phyloP scores from a whole-genome alignment of 1,140 invertebrate genomes.

The Doryteuthis pealeii region DNA sequence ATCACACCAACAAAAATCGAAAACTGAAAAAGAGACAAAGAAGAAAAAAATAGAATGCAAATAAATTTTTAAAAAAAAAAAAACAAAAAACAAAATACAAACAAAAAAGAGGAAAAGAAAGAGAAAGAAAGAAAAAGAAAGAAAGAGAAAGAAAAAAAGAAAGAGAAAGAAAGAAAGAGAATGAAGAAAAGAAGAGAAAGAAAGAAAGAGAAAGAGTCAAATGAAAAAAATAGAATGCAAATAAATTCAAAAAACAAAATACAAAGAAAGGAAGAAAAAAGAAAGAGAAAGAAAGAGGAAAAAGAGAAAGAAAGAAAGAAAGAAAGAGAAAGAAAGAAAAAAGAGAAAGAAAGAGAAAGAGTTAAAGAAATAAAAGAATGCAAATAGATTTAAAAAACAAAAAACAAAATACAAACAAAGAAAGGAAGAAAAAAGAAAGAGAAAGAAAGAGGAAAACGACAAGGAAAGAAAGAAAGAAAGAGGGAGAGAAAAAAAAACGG shows the following conservation, averaged over 20 bases:
- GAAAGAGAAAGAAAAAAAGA: neutral
- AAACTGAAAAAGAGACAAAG: conserved; percentile 71
- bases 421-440: neutral
- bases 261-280: neutral
- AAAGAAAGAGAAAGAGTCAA: neutral
- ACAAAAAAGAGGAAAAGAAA: neutral
- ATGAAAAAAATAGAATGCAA: neutral
- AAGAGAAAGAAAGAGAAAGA: neutral
- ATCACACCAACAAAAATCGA: conserved; percentile 88
- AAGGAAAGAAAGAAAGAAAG: neutral
- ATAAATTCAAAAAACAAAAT: neutral
- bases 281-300: neutral
- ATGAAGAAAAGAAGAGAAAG: neutral
- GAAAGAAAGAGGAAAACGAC: neutral
- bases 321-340: neutral
- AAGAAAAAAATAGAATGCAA: neutral
- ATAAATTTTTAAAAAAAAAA: neutral
- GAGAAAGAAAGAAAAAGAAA: neutral
- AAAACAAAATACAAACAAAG: neutral
- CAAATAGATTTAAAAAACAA: neutral
- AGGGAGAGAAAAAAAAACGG: neutral
- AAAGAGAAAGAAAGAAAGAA: neutral
- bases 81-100: neutral
- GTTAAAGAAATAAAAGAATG: neutral
- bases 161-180: neutral